A percentile compares a stretch with the other conserved stretches of the same genome.
Evolutionary conservation across 2,797 vertebrate species (phyloP).

Genomic region (Coranthus polyacanthus): DNA sequence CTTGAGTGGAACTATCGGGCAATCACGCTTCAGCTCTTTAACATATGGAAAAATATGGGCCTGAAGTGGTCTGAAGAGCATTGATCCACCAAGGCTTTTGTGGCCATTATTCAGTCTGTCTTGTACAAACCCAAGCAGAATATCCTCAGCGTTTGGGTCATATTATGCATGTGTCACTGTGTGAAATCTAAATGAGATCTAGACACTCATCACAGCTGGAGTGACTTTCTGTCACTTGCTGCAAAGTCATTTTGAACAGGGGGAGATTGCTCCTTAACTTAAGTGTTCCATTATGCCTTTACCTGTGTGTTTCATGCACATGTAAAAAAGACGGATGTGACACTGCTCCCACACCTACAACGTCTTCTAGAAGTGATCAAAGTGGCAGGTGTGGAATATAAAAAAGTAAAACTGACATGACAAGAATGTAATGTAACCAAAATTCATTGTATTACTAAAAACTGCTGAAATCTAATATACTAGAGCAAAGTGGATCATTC

Average conservation of each 20-base stretch:
- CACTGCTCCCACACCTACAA: conserved; percentile 4
- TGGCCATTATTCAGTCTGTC: conserved; percentile 14
- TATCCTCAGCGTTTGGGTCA: conserved; percentile 21
- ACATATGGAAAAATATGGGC: conserved; percentile 23
- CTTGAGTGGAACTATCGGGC: conserved; percentile 31
- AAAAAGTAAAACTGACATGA: background rate
- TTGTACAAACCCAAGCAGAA: conserved; percentile 9
- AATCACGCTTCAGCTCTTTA: conserved; percentile 36
- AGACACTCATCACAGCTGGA: conserved; percentile 41
- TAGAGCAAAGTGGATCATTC: background rate
- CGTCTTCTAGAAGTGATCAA: conserved; percentile 1
- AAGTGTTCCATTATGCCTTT: conserved; percentile 25
- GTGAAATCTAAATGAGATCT: conserved; percentile 48
- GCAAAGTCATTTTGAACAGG: conserved; percentile 29
- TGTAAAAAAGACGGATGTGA: conserved; percentile 4
- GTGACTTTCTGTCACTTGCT: conserved; percentile 52
- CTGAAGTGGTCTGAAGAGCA: conserved; percentile 12
- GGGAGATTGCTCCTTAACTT: conserved; percentile 22
- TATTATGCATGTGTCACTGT: conserved; percentile 29
- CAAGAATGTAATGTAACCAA: background rate
- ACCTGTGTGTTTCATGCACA: conserved; percentile 21
- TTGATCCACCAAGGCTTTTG: conserved; percentile 4
- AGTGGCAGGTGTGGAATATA: background rate
- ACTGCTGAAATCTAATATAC: background rate
- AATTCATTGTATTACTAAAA: background rate